Base-by-base conservation (phyloP, 2,113 vertebrate species). In the Choloepus hoffmanni region DNA sequence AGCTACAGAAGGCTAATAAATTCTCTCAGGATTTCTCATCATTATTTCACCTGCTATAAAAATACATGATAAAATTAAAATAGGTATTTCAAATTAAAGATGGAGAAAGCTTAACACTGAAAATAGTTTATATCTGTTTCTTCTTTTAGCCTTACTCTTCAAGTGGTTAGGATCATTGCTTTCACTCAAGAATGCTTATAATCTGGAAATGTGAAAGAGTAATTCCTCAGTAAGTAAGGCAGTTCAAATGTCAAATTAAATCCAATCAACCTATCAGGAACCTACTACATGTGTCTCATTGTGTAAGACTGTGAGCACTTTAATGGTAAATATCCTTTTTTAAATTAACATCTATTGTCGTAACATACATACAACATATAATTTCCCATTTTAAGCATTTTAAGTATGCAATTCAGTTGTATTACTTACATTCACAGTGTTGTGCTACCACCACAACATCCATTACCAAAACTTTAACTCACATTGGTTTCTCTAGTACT, bases 171-270 rank as follows among this genome's bases (percentile, higher is more conserved):
- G 40, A 86, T 30, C 19, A 92, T 70, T 81, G 33, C 21, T 95
- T 94, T 78, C n/a, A 82, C 48, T 70, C 26, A 88, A 78, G 26
- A 91, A 89, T 78, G n/a, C 23, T 73, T 60, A 43, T 16, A 88
- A 74, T 28, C 33, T 72, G 0, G n/a, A 90, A 67, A 92, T 60
- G 23, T 26, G 82, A 76, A 53, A 82, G 60, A 67, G 24, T 55
- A 94, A 28, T 40, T 92, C 30, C 50, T 65, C 21, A 84, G 65
- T 45, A 79, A 85, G n/a, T 40, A 72, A 74, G 43, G 65, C 50
- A 6, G 16, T 23, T 74, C 68, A n/a, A 73, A 40, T 23, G n/a
- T 0, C 84, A 78, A 78, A 74, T 74, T 58, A 63, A n/a, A 28
- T 33, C 55, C 90, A 67, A 11, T 50, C 43, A 85, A 55, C 33